phyloP scores from a whole-genome alignment of 2,888 invertebrate species.

The Agrotis segetum region DNA sequence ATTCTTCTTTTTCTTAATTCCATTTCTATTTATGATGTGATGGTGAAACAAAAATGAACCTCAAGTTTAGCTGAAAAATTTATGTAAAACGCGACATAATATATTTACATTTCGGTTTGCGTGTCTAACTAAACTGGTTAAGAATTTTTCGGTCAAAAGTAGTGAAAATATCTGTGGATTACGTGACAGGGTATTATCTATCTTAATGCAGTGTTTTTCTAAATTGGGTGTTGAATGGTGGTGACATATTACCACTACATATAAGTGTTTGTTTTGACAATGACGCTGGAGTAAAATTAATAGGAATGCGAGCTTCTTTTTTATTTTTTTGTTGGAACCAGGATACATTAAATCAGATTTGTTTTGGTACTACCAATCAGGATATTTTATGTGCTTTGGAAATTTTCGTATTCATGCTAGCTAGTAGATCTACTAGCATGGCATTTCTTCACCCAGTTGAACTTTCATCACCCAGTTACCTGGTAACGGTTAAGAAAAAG shows the following conservation, averaged over 20 bases:
- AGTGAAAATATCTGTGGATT: constrained; percentile 33
- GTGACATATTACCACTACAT: constrained; percentile 7
- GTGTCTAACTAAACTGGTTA: constrained; percentile 28
- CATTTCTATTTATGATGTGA: no score
- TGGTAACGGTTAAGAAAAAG: no score
- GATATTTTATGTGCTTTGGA: no score
- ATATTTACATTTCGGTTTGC: neutral
- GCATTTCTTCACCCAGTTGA: no score
- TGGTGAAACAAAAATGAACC: no score
- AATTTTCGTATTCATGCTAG: no score
- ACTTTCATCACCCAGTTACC: no score
- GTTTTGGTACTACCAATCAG: no score
- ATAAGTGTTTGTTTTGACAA: constrained; percentile 36
- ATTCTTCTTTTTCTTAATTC: no score
- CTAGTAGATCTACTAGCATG: no score
- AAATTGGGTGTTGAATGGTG: constrained; percentile 23
- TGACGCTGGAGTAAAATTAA: constrained; percentile 4
- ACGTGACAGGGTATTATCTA: constrained; percentile 34
- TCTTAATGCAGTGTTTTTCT: constrained; percentile 34
- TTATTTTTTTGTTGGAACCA: neutral
- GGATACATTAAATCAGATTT: neutral
- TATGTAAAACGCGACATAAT: neutral
- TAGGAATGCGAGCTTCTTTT: neutral
- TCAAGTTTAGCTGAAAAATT: no score
- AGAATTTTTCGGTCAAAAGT: constrained; percentile 30